Percentiles rank a stretch among this genome's conserved stretches.
These are phyloP conservation scores for Loris lydekkerianus DNA, from an alignment of 2,797 vertebrate species.

Conservation along the genomic window DNA sequence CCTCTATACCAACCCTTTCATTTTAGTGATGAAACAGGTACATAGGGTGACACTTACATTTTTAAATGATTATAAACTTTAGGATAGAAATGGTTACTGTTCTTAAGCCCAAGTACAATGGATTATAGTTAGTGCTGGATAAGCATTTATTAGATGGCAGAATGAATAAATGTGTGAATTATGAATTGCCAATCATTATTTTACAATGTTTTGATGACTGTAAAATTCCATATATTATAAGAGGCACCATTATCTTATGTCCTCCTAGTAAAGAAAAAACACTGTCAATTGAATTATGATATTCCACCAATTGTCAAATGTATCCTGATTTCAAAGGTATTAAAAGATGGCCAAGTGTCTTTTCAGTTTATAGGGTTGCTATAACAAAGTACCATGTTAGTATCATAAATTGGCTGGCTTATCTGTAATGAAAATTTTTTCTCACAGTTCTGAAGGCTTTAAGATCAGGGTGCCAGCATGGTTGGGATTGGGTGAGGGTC, in stretches of 20 bases:
- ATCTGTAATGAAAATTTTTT: not conserved
- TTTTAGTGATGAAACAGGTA: not conserved
- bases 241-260: not conserved
- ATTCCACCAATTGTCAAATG: not conserved
- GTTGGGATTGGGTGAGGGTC: too few species aligned
- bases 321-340: not conserved
- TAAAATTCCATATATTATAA: not conserved
- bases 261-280: not conserved
- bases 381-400: not conserved
- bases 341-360: not conserved
- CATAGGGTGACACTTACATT: not conserved
- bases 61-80: not conserved
- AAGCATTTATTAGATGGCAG: not conserved
- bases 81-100: not conserved
- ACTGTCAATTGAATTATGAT: not conserved
- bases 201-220: not conserved
- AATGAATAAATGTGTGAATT: not conserved
- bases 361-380: not conserved
- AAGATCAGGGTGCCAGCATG: too few species aligned
- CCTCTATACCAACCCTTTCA: not conserved
- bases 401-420: not conserved
- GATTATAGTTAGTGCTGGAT: not conserved
- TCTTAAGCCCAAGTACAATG: not conserved
- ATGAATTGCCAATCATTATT: not conserved
- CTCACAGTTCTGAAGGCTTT: too few species aligned